These are phyloP conservation scores for Drosophila dunni DNA, from an alignment of 1,140 invertebrate species.

Conservation along the genomic window DNA sequence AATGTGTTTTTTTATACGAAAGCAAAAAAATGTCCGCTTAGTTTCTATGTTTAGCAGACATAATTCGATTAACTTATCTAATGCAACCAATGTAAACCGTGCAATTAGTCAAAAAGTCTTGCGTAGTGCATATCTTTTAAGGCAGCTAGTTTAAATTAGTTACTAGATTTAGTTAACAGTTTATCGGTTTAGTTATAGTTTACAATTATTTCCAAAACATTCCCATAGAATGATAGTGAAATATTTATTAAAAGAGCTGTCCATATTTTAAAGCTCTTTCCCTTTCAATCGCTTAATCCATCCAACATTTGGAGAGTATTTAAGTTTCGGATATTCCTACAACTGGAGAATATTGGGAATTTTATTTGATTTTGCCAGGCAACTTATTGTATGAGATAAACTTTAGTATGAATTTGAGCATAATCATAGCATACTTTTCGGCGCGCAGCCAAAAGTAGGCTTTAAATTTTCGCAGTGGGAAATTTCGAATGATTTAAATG, in stretches of 20 bases:
- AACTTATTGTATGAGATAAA: neutral
- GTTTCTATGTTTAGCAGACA: conserved; percentile 38
- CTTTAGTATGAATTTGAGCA: neutral
- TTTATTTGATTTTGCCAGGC: conserved; percentile 1
- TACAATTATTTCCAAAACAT: conserved; percentile 15
- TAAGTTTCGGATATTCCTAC: conserved; percentile 6
- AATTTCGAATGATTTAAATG: neutral
- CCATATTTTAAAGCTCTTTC: conserved; percentile 10
- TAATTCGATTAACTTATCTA: conserved; percentile 6
- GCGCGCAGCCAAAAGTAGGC: neutral
- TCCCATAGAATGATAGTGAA: conserved; percentile 2
- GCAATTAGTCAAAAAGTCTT: conserved; percentile 80
- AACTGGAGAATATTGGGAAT: conserved; percentile 3
- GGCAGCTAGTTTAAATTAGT: conserved; percentile 53
- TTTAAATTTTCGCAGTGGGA: neutral
- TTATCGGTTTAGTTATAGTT: conserved; percentile 24
- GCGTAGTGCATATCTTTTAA: conserved; percentile 65
- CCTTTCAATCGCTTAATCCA: conserved; percentile 20
- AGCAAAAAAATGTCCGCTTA: conserved; percentile 33
- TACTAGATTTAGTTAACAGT: conserved; percentile 20
- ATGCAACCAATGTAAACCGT: conserved; percentile 55
- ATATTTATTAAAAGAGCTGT: conserved; percentile 11
- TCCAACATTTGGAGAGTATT: conserved; percentile 23
- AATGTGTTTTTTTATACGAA: conserved; percentile 62
- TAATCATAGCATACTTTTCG: neutral